A percentile compares a stretch with the other conserved stretches of the same genome.
Evolutionary conservation across 2,888 invertebrate species (phyloP).

Genomic region (Odontothrips loti): DNA sequence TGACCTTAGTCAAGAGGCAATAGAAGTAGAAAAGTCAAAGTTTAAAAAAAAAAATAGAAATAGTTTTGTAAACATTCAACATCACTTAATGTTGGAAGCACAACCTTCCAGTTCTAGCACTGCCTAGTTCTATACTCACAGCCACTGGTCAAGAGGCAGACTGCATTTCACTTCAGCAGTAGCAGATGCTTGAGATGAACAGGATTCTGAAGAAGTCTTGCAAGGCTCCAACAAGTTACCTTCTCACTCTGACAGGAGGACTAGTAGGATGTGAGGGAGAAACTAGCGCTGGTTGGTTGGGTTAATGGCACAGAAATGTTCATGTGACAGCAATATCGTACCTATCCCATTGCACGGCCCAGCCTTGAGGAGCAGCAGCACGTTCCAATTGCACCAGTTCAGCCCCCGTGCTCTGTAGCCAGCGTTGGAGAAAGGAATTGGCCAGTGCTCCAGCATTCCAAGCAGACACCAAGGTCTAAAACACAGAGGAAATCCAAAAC

Average conservation of each 20-base stretch:
- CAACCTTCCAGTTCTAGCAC: neutral
- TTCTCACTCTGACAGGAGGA: conserved; percentile 26
- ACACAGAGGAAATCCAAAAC: conserved; percentile 36
- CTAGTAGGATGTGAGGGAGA: conserved; percentile 26
- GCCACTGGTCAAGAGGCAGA: conserved; percentile 17
- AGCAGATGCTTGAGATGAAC: neutral
- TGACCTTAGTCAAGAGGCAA: neutral
- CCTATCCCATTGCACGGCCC: conserved; percentile 72
- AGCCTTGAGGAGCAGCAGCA: conserved; percentile 62
- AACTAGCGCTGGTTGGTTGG: conserved; percentile 24
- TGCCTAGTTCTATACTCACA: conserved; percentile 9
- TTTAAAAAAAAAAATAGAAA: conserved; percentile 28
- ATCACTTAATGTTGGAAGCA: neutral
- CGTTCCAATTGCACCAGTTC: conserved; percentile 60
- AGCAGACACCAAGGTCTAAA: conserved; percentile 60
- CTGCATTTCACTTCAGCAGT: neutral
- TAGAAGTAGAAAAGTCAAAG: conserved; percentile 24
- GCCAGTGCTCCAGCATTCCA: conserved; percentile 58
- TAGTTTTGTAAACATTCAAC: neutral
- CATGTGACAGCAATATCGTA: conserved; percentile 45
- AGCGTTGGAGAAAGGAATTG: conserved; percentile 56
- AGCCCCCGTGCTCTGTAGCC: conserved; percentile 57
- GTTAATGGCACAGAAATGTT: conserved; percentile 28
- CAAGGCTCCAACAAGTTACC: conserved; percentile 16
- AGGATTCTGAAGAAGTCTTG: conserved; percentile 1